Base-by-base conservation (phyloP, 2,888 invertebrate species). In the Peribatodes rhomboidaria region DNA sequence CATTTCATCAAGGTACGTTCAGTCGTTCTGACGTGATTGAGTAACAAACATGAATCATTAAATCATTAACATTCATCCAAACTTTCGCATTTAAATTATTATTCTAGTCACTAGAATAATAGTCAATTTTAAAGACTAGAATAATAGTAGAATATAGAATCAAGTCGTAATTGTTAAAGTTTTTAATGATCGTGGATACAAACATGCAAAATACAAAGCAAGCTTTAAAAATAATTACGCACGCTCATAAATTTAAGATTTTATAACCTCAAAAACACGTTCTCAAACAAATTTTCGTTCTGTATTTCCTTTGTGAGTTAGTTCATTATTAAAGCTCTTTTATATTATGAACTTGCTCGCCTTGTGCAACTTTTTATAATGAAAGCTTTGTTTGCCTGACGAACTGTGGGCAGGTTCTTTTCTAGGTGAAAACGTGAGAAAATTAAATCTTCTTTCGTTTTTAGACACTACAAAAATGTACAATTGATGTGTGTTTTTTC, bases 261-360 rank as follows among this genome's bases (percentile, higher is more conserved):
- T 22, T 14, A 50, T 50, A 50, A 52, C 37, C 8, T 35, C 13
- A 52, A 52, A 37, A 52, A 37, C 37, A 37, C 10, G 14, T 39
- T 37, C 39, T 14, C 22, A 53, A 39, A 39, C 9, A 52, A 52
- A 37, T n/a, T 39, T 3, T 37, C 22, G 13, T 49, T 27, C 14
- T 39, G 27, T 18, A 37, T 53, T 53, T 35, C 52, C 52, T 60
- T 52, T 60, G 52, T 60, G 44, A 44, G 20, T 47, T 20, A 18
- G 35, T 58, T 22, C 53, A 53, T 53, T 39, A 39, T 53, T 39
- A 53, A 53, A 58, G 31, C 39, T 41, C 60, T 18, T 54, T 53
- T 37, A 31, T 27, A 39, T 18, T 27, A 31, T 20, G 47, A 44
- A 41, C 53, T 47, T 14, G 42, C 50, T 53, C 35, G 52, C 47